These are phyloP conservation scores for Coluber constrictor DNA, from an alignment of 2,797 vertebrate genomes.

Conservation along the genomic window DNA sequence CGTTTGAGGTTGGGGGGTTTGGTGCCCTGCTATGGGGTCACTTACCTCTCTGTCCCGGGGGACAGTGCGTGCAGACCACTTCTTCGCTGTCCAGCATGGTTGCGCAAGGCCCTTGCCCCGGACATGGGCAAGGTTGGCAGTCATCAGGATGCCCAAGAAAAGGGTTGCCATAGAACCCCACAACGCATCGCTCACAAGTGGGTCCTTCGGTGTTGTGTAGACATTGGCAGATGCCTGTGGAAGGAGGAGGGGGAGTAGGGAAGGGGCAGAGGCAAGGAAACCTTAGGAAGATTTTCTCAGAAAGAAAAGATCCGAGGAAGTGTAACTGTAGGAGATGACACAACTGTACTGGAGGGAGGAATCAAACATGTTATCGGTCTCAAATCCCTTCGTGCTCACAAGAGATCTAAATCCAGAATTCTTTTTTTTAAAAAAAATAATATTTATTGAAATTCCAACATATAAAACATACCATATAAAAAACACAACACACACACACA, in stretches of 20 bases:
- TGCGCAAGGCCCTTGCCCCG: slow-evolving; percentile 75
- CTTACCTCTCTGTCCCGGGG: slow-evolving; percentile 82
- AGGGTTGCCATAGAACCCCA: slow-evolving; percentile 86
- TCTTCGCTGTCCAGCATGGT: slow-evolving; percentile 71
- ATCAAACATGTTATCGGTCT: not conserved
- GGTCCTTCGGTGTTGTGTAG: slow-evolving; percentile 80
- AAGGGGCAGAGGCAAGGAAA: not conserved
- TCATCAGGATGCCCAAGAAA: slow-evolving; percentile 72
- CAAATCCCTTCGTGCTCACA: not conserved
- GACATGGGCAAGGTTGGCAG: slow-evolving; percentile 89
- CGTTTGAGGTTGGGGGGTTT: not conserved
- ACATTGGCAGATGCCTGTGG: slow-evolving; percentile 82
- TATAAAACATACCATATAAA: no score
- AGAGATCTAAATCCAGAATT: not conserved
- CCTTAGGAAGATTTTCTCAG: not conserved
- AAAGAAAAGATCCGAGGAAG: not conserved
- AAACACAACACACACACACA: no score
- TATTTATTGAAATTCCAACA: no score
- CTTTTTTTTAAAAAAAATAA: no score
- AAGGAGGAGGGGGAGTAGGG: not conserved
- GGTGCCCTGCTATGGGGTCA: not conserved
- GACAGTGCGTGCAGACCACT: slow-evolving; percentile 90
- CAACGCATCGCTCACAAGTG: slow-evolving; percentile 83
- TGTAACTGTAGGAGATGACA: not conserved
- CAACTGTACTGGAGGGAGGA: not conserved